Conservation (phyloP, 2,888 invertebrate genomes). For the Augochlorella aurata region DNA sequence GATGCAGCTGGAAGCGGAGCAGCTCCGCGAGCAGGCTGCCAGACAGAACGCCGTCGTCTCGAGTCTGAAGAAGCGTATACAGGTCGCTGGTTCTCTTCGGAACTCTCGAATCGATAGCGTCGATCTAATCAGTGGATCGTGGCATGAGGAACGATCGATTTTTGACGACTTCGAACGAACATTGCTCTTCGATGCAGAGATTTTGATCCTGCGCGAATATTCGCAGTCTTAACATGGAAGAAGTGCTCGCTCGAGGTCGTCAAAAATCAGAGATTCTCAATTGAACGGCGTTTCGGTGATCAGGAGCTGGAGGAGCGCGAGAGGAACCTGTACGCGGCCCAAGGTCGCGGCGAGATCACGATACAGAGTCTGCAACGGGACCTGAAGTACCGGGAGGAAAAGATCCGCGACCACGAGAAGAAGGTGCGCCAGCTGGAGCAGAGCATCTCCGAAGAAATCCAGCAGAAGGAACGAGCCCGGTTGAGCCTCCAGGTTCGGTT, state of each 20-base stretch:
- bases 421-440: constrained; percentile 89
- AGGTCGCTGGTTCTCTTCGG: constrained; percentile 73
- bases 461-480: constrained; percentile 88
- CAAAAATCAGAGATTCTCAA: too few relatives aligned
- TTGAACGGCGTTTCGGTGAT: not conserved
- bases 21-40: constrained; percentile 91
- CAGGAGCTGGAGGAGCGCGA: constrained; percentile 91
- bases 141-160: too few relatives aligned
- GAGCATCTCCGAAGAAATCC: constrained; percentile 88
- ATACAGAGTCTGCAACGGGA: constrained; percentile 90
- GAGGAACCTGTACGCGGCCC: constrained; percentile 85
- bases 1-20: constrained; percentile 90
- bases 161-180: too few relatives aligned
- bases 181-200: not conserved
- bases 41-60: constrained; percentile 91
- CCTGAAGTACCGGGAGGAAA: constrained; percentile 88
- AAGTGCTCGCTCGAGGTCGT: too few relatives aligned
- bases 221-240: too few relatives aligned
- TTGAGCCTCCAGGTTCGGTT: constrained; percentile 72
- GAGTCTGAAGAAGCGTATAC: constrained; percentile 90
- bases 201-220: too few relatives aligned
- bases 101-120: not conserved
- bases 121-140: too few relatives aligned
- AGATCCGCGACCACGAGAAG: constrained; percentile 89
- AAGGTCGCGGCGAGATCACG: constrained; percentile 87